Base-by-base conservation (phyloP, 1,140 invertebrate species). In the Marisa cornuarietis region DNA sequence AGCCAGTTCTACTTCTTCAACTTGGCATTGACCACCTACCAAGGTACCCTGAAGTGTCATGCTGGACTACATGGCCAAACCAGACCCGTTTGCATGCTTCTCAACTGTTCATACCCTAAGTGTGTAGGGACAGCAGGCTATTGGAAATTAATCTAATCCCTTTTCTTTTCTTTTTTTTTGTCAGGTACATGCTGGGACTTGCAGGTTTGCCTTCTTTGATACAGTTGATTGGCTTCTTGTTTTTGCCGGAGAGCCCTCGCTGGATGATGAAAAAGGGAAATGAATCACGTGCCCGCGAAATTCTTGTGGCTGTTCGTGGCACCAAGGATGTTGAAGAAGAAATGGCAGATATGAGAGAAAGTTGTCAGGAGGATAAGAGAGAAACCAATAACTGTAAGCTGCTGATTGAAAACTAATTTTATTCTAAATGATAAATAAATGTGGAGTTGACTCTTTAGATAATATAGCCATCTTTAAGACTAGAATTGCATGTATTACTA, bases 141-240 rank as follows among this genome's bases (percentile, higher is more conserved):
- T 4, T 1, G 9, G 54, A 51, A 77, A 77, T 42, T 42, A 22
- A 0, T 31, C 18, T 72, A 20, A 20, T 24, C 26, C 13, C n/a
- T 11, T 9, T 24, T 77, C 16, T 51, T 65, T 22, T 65, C 20
- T 52, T 82, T 52, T 51, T 65, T 22, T 65, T 24, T 52, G 81
- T 52, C 76, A 82, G 89, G 74, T 90, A 88, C 79, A 90, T 90
- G 89, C 84, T 90, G 74, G 86, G 84, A 7, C 76, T 90, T 26
- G 88, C 87, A 22, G 85, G 82, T 0, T 73, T 90, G 14, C 88
- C 89, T 49, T 85, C 89, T 18, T 31, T 87, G 2, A 83, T 89
- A 66, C 89, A 89, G 76, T 83, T 88, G 75, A 82, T 87, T 71
- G 89, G 88, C 8, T 89, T 90, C 84, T 77, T 88, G 20, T 90